Base-by-base conservation (phyloP, 1,140 invertebrate genomes). In the Sitobion miscanthi region DNA sequence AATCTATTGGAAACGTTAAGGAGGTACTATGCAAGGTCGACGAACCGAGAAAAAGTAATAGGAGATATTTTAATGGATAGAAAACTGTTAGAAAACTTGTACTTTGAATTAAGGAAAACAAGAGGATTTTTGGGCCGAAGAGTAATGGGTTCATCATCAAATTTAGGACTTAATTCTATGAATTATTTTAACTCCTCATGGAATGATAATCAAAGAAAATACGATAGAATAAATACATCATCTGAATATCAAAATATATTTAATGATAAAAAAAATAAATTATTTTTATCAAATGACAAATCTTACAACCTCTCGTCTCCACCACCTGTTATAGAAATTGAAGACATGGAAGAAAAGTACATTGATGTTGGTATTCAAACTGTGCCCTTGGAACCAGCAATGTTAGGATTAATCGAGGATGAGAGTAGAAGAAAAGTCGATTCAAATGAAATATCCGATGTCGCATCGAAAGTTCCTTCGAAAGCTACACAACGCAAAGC, bases 11-110 rank as follows among this genome's bases (percentile, higher is more conserved):
- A 97, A 91, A 97, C 96, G 0, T 95, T 97, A 0, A 96, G 96
- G 91, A 95, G 97, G 83, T 97, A 97, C 94, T 97, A 97, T 94
- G 95, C 96, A 93, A 96, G 96, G 85, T 96, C 96, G 8, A 95
- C 96, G 0, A 97, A 96, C 94, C 95, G 96, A 90, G 96, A 97
- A 94, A 96, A 96, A 95, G 96, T 97, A 23, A 96, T 97, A 94
- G 96, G 96, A 91, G 96, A 97, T 94, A 95, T 97, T 45, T 95
- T 97, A 62, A 97, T 96, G 7, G 96, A 97, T 95, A 96, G 97
- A 91, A 97, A 97, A 94, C 95, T 97, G 3, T 95, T 97, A 91
- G 97, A 97, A 95, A 97, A 96, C 94, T 95, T 97, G 5, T 97
- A 97, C 94, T 97, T 97, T 94, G 97, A 97, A 94, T 95, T 97